Evolutionary conservation across 2,113 vertebrate genomes (phyloP).

Genomic region (Leptocoma aspasia): DNA sequence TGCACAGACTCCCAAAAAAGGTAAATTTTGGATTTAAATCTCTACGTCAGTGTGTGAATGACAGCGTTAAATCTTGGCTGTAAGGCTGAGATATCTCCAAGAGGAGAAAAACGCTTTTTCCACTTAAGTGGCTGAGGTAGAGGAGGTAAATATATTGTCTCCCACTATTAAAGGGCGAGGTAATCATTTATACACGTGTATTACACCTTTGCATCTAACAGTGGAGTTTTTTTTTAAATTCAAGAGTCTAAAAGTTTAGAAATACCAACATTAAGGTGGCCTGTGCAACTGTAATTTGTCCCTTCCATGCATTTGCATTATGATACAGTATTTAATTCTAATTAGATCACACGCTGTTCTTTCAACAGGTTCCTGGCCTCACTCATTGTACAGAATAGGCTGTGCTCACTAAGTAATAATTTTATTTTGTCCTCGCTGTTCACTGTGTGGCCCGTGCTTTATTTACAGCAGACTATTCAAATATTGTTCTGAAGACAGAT

Average conservation of each 20-base stretch:
- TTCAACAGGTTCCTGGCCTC: background rate
- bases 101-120: background rate
- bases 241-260: background rate
- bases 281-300: background rate
- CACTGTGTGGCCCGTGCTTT: background rate
- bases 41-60: background rate
- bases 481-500: conserved; percentile 52
- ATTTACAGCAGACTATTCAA: conserved; percentile 49
- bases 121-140: background rate
- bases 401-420: background rate
- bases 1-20: background rate
- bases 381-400: background rate
- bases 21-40: background rate
- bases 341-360: background rate
- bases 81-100: background rate
- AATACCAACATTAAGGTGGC: background rate
- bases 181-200: background rate
- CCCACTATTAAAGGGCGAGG: background rate
- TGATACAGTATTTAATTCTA: background rate
- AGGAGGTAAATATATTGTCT: background rate
- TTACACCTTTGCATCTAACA: background rate
- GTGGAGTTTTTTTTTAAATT: background rate
- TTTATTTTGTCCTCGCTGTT: conserved; percentile 17
- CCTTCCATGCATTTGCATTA: background rate
- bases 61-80: background rate